Evolutionary conservation across 2,113 vertebrate species (phyloP), one percentile per base, ranked within the genome.

Genomic region (Erythrocercus mccallii): DNA sequence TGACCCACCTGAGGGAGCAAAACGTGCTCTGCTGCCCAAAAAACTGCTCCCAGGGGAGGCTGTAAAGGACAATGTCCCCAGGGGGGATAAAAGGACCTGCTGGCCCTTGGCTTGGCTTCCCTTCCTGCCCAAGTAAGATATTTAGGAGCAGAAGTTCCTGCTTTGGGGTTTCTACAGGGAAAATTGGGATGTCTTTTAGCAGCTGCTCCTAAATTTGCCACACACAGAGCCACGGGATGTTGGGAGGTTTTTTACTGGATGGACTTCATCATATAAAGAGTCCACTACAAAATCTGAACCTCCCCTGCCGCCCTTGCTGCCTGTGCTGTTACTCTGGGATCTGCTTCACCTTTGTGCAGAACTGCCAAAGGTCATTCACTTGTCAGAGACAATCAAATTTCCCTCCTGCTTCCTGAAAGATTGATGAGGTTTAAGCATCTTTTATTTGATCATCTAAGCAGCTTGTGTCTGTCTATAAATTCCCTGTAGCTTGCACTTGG

Each of bases 401-500:
- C 40, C 60, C 30, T 81, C 68, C 77, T 87, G 48, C 44, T 72
- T 58, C 53, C 28, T 54, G 30, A n/a, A 58, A 79, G 69, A 86
- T 21, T 72, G 57, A 93, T 84, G 88, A 88, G 18, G 35, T 70
- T 58, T 73, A 80, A 77, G 31, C 60, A 57, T 12, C 54, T 88
- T 93, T 80, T 81, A 69, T 77, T 84, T 88, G 58, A 71, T 74
- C 74, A 96, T 74, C 79, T 48, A 81, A 92, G 60, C 57, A 81
- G 47, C 11, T 9, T 77, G 50, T 61, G 37, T 57, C 37, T 58
- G 25, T 51, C 80, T 87, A 19, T 71, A 88, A 82, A 61, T 89
- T 88, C 73, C 50, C 56, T 71, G 31, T 50, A 81, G 40, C 66
- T 78, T 95, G 58, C 56, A 70, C 42, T 90, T 65, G 40, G 47